phyloP scores from a whole-genome alignment of 2,797 vertebrate species.

The Syndactyla subalaris region DNA sequence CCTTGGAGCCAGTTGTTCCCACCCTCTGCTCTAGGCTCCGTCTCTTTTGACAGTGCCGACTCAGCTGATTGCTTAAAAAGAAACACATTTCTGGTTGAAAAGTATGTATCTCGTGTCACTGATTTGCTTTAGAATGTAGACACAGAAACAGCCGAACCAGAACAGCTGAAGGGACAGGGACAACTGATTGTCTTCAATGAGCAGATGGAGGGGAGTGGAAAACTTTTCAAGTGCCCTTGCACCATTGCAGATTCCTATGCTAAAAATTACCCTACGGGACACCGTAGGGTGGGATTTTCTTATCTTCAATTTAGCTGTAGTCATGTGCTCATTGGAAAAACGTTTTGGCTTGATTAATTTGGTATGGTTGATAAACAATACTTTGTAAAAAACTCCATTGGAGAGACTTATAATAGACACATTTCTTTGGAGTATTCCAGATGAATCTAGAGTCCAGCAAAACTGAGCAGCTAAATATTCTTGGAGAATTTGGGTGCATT shows the following conservation, averaged over 20 bases:
- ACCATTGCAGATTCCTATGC: neutral
- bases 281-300: neutral
- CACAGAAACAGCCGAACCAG: neutral
- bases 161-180: neutral
- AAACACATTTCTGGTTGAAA: slow-evolving; percentile 25
- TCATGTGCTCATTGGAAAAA: neutral
- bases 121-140: neutral
- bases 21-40: neutral
- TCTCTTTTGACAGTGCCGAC: neutral
- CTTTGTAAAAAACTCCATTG: neutral
- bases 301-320: neutral
- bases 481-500: neutral
- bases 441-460: neutral
- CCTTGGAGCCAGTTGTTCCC: neutral
- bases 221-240: neutral
- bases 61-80: slow-evolving; percentile 17
- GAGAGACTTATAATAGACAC: neutral
- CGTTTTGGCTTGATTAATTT: neutral
- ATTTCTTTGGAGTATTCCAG: neutral
- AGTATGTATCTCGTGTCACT: neutral
- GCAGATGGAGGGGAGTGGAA: neutral
- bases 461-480: neutral
- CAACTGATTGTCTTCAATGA: neutral
- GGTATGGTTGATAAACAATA: neutral
- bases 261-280: neutral